Percentiles rank a stretch among this genome's conserved stretches.
Conservation (phyloP, 2,888 invertebrate species). For the Neoscelio sp. region DNA sequence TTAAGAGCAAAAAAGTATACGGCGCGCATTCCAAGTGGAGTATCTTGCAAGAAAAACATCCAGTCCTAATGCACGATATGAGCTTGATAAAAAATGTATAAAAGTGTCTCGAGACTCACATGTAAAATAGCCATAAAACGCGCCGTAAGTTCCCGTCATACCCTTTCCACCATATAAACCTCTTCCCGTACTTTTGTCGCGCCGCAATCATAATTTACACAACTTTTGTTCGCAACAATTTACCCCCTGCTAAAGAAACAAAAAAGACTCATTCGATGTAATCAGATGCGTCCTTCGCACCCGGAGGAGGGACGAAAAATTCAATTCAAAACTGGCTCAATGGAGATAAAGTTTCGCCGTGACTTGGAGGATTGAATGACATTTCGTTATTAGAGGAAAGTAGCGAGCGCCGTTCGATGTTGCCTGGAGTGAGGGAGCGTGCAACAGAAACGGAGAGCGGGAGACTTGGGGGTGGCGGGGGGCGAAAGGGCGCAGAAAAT, state of each 20-base stretch:
- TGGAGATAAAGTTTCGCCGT: neutral
- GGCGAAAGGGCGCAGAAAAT: conserved; percentile 75
- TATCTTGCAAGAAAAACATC: conserved; percentile 6
- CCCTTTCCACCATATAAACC: conserved; percentile 15
- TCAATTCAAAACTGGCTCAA: conserved; percentile 1
- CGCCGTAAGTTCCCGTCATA: conserved; percentile 46
- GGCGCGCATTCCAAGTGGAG: conserved; percentile 1
- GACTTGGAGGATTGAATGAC: conserved; percentile 46
- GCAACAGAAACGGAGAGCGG: too few species aligned
- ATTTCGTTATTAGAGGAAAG: conserved; percentile 25
- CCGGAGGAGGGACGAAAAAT: neutral
- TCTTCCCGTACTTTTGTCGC: conserved; percentile 42
- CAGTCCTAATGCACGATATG: conserved; percentile 22
- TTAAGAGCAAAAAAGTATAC: conserved; percentile 22
- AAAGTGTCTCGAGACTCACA: conserved; percentile 57
- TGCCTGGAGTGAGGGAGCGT: too few species aligned
- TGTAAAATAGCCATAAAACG: conserved; percentile 56
- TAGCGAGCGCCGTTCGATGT: conserved; percentile 5
- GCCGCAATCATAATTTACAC: conserved; percentile 43
- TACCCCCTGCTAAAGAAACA: neutral
- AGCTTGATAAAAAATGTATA: conserved; percentile 54
- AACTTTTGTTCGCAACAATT: conserved; percentile 6
- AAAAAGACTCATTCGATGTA: neutral
- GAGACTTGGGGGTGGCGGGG: conserved; percentile 42
- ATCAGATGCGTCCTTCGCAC: neutral